A percentile compares a stretch with the other conserved stretches of the same genome.
Conservation (phyloP, 2,113 vertebrate genomes). For the Penelope pileata region DNA sequence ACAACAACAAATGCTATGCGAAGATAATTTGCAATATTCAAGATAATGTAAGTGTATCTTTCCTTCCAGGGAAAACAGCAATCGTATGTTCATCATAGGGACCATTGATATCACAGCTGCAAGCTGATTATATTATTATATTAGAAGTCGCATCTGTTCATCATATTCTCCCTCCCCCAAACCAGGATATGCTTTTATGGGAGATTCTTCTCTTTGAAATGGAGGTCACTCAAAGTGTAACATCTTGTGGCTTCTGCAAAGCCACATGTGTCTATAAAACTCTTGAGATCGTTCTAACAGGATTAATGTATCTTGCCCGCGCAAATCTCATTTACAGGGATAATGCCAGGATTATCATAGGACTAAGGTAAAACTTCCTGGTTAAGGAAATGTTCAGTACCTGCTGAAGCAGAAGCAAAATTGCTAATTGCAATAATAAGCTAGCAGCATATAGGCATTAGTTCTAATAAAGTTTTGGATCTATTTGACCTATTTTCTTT, state of each 20-base stretch:
- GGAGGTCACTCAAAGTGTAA: neutral
- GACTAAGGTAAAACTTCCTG: neutral
- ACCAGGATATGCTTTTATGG: neutral
- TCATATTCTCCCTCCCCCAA: neutral
- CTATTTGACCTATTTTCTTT: neutral
- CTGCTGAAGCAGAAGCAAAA: neutral
- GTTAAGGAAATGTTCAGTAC: neutral
- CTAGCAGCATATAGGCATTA: neutral
- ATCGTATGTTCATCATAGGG: neutral
- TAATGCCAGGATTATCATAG: slow-evolving; percentile 23
- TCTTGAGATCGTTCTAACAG: neutral
- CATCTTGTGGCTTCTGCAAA: neutral
- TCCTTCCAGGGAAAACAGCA: neutral
- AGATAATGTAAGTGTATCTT: slow-evolving; percentile 75
- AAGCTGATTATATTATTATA: neutral
- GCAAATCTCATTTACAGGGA: slow-evolving; percentile 23
- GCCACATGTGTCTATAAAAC: neutral
- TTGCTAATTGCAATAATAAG: neutral
- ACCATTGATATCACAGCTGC: neutral
- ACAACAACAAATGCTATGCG: slow-evolving; percentile 87
- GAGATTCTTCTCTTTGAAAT: neutral
- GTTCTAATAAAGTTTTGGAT: neutral
- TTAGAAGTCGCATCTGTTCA: neutral
- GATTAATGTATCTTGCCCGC: slow-evolving; percentile 21
- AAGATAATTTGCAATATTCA: slow-evolving; percentile 84